Evolutionary conservation across 2,888 invertebrate species (phyloP), one percentile per base, ranked within the genome.

Genomic region (Chymomyza fuscimana): DNA sequence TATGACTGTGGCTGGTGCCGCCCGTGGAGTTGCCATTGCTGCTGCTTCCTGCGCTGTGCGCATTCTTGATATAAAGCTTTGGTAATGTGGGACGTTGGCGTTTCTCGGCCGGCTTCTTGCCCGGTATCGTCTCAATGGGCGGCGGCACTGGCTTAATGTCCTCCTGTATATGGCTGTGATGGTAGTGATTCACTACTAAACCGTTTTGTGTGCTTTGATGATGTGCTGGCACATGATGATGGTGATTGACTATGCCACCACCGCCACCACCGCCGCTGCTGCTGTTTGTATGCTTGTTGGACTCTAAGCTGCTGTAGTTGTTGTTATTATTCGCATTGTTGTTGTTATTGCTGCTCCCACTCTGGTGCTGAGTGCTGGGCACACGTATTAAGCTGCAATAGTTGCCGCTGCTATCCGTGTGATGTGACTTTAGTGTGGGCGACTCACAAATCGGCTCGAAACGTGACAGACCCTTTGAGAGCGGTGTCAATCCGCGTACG

Each of bases 101-200:
- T 88, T 96, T 96, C 90, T 96, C 96, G 76, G 93, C 94, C 22
- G 95, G 93, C 91, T 96, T 96, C 91, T 96, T 96, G 52, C 96
- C 95, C 0, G 97, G 97, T 85, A 97, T 97, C 0, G 97, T 97
- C 92, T 97, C 97, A 86, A 97, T 97, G 12, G 97, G 97, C 51
- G 97, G 97, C 65, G 97, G 97, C 92, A 97, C 96, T 65, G 97
- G 97, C 92, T 96, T 95, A 63, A 93, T 93, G 92, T 94, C 94
- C 86, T 92, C 94, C 94, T 79, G 93, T 92, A 86, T 92, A 94
- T 86, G 93, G 94, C 81, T 93, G 93, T 92, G 93, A 91, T 81
- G 91, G 83, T 92, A 91, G 70, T 90, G 91, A 76, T 91, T 91
- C 69, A 90, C 87, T 77, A 88, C 70, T 76, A 83, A 16, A 70